Evolutionary conservation across 2,113 vertebrate species (phyloP).

Genomic region (Nansenia antarctica): DNA sequence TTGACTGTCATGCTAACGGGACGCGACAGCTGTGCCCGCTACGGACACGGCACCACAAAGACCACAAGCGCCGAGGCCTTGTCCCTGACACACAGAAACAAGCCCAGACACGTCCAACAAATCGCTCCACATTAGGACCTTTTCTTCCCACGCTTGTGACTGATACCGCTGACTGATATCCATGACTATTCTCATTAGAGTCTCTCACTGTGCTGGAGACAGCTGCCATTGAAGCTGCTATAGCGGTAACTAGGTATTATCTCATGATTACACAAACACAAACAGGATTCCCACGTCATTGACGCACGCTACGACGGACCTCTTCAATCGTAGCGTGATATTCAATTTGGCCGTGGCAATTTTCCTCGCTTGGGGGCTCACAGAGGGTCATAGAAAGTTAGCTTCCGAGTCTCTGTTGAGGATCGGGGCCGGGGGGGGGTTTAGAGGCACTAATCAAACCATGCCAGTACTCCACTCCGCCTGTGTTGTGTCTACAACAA

Average conservation of each 20-base stretch:
- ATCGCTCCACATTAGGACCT: conserved; percentile 54
- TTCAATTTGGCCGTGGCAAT: conserved; percentile 49
- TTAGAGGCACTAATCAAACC: conserved; percentile 63
- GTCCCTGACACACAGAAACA: conserved; percentile 45
- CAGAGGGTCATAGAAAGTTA: conserved; percentile 54
- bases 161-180: conserved; percentile 56
- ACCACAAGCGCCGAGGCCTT: conserved; percentile 27
- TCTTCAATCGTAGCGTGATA: conserved; percentile 45
- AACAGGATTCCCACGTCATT: conserved; percentile 20
- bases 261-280: conserved; percentile 45
- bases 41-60: conserved; percentile 40
- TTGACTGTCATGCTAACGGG: conserved; percentile 70
- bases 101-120: conserved; percentile 52
- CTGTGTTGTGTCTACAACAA: conserved; percentile 36
- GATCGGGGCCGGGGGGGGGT: too few relatives aligned
- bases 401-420: conserved; percentile 48
- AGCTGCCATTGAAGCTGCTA: conserved; percentile 35
- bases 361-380: conserved; percentile 43
- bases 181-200: conserved; percentile 60
- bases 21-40: conserved; percentile 58
- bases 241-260: conserved; percentile 26
- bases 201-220: conserved; percentile 44
- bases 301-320: conserved; percentile 19
- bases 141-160: conserved; percentile 26
- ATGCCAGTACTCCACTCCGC: conserved; percentile 41